These are phyloP conservation scores for Aptenodytes patagonicus DNA, from an alignment of 2,113 vertebrate genomes.

Conservation along the genomic window DNA sequence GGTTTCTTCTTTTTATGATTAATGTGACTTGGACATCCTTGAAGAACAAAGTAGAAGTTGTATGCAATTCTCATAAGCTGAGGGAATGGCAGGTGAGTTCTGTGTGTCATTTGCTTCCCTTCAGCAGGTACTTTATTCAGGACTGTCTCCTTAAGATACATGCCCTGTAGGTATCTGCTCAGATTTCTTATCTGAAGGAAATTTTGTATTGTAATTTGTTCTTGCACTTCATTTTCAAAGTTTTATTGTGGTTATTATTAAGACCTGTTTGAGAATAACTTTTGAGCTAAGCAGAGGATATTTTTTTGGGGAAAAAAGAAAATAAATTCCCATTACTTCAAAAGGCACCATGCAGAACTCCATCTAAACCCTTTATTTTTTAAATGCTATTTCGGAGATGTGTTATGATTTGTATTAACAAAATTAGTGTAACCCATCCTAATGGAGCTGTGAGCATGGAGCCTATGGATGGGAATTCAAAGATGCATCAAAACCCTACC, in stretches of 20 bases:
- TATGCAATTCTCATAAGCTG: constrained; percentile 15
- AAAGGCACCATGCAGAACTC: neutral
- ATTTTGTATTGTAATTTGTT: neutral
- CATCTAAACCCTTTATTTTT: neutral
- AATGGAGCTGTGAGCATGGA: neutral
- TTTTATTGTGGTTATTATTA: neutral
- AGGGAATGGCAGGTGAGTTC: constrained; percentile 66
- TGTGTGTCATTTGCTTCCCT: neutral
- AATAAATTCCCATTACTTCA: neutral
- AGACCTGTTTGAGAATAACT: neutral
- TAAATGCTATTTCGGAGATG: neutral
- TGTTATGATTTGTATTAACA: neutral
- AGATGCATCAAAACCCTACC: neutral
- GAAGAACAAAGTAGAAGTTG: constrained; percentile 31
- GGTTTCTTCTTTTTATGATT: constrained; percentile 3
- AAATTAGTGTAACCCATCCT: neutral
- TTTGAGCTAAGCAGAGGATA: neutral
- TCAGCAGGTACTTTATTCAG: neutral
- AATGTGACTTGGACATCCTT: neutral
- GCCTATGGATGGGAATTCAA: neutral
- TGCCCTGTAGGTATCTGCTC: constrained; percentile 2
- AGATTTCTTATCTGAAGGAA: neutral
- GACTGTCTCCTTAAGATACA: neutral
- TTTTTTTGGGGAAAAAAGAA: neutral
- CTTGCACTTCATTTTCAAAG: neutral